phyloP scores from a whole-genome alignment of 2,888 invertebrate species.

The Chymomyza procnemis region DNA sequence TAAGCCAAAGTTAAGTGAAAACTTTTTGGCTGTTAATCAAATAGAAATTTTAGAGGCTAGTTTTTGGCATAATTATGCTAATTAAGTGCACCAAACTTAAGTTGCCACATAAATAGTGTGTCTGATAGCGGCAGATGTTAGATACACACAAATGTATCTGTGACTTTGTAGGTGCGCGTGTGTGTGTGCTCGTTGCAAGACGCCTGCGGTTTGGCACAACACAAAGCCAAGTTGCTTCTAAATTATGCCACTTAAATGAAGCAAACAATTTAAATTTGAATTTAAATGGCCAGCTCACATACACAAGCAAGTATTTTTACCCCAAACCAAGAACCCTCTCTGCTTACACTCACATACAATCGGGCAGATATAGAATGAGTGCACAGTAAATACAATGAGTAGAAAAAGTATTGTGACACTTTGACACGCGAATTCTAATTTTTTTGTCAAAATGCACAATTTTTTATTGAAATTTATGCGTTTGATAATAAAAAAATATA shows the following conservation, averaged over 20 bases:
- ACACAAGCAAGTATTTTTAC: not conserved
- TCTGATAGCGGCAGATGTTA: constrained; percentile 31
- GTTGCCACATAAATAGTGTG: constrained; percentile 29
- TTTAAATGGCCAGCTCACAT: constrained; percentile 45
- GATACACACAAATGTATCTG: not conserved
- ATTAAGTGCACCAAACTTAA: constrained; percentile 42
- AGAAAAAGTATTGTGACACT: no score
- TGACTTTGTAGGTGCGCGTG: not conserved
- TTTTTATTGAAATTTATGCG: no score
- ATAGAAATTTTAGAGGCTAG: not conserved
- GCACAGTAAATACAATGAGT: no score
- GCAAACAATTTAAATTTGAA: constrained; percentile 68
- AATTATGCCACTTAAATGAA: constrained; percentile 55
- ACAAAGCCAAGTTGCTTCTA: constrained; percentile 6
- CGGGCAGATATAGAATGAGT: not conserved
- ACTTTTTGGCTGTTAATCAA: not conserved
- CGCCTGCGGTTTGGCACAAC: not conserved
- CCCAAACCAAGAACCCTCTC: no score
- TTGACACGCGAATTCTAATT: no score
- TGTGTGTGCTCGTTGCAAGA: no score
- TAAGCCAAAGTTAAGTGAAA: not conserved
- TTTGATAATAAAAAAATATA: no score
- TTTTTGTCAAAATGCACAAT: no score
- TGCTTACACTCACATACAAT: constrained; percentile 11
- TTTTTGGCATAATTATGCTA: constrained; percentile 54